Conservation (phyloP, 2,113 vertebrate species). For the Microtus richardsoni region DNA sequence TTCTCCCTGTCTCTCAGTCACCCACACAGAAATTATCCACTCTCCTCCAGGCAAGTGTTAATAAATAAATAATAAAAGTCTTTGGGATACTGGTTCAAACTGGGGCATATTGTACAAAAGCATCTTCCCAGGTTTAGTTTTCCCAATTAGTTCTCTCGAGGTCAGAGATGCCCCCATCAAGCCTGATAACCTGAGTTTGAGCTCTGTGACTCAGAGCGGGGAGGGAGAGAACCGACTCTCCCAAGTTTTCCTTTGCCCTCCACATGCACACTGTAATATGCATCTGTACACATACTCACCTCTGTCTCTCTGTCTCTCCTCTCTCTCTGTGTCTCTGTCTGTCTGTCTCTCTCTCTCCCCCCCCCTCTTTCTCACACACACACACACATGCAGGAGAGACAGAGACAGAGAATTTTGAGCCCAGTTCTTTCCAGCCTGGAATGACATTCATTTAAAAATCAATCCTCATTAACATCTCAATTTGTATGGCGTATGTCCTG, state of each 20-base stretch:
- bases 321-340: no score
- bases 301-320: no score
- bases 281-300: neutral
- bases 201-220: neutral
- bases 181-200: no score
- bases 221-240: neutral
- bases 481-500: neutral
- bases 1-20: neutral
- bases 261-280: neutral
- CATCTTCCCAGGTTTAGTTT: neutral
- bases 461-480: neutral
- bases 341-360: no score
- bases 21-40: neutral
- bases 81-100: neutral
- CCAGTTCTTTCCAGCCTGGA: neutral
- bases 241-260: neutral
- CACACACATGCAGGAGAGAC: neutral
- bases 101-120: neutral
- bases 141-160: neutral
- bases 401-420: neutral
- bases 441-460: neutral
- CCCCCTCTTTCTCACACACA: neutral
- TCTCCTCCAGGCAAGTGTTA: neutral
- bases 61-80: neutral
- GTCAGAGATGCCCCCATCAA: neutral